Conservation (phyloP, 2,888 invertebrate species). For the Drosophila affinis region DNA sequence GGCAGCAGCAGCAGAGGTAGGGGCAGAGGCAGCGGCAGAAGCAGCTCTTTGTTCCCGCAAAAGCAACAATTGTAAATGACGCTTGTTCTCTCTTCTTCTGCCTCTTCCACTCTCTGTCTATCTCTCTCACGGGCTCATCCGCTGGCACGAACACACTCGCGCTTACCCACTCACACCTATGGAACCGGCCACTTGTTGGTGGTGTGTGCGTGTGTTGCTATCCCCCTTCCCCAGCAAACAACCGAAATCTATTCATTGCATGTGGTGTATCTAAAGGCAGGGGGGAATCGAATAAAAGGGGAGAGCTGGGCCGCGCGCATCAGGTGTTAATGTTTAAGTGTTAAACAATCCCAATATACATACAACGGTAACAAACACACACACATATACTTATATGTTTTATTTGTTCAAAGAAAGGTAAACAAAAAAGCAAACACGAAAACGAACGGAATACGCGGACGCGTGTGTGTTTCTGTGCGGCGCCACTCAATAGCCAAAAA, state of each 20-base stretch:
- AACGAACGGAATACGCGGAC: constrained; percentile 33
- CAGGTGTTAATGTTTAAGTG: constrained; percentile 73
- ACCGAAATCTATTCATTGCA: constrained; percentile 59
- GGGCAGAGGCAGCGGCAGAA: constrained; percentile 20
- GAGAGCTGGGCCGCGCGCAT: constrained; percentile 56
- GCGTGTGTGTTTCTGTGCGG: constrained; percentile 56
- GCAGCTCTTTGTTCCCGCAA: constrained; percentile 28
- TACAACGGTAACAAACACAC: constrained; percentile 17
- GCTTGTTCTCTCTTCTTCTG: constrained; percentile 24
- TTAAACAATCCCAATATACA: constrained; percentile 51
- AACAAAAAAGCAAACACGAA: constrained; percentile 54
- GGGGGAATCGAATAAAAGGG: constrained; percentile 48
- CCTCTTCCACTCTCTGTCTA: constrained; percentile 25
- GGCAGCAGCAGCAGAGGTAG: constrained; percentile 23
- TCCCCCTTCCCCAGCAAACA: constrained; percentile 47
- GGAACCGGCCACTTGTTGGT: constrained; percentile 63
- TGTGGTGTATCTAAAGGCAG: constrained; percentile 35
- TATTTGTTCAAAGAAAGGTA: constrained; percentile 60
- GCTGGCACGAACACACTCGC: neutral
- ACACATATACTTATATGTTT: neutral
- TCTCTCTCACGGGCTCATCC: constrained; percentile 32
- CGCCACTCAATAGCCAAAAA: constrained; percentile 51
- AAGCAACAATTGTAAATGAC: constrained; percentile 34
- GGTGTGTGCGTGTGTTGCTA: constrained; percentile 32
- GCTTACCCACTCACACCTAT: constrained; percentile 5